These are phyloP conservation scores for Philereme transversata DNA, from an alignment of 2,888 invertebrate species.

Conservation along the genomic window DNA sequence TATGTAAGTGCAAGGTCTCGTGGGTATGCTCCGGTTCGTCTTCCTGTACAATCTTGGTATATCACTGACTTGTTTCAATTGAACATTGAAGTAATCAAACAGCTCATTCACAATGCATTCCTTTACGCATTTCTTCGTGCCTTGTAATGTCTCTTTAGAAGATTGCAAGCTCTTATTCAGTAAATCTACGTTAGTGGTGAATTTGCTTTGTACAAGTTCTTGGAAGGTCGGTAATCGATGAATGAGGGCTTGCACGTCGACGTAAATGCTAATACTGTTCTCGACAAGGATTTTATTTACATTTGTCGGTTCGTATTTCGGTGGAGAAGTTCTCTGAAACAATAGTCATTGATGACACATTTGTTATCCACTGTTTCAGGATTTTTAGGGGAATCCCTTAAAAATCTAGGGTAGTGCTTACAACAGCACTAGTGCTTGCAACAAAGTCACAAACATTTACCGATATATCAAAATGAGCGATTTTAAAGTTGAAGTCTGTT, in stretches of 20 bases:
- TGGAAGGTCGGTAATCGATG: conserved; percentile 62
- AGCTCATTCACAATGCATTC: conserved; percentile 73
- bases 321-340: conserved; percentile 61
- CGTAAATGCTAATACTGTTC: conserved; percentile 68
- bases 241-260: conserved; percentile 61
- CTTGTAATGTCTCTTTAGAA: conserved; percentile 56
- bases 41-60: conserved; percentile 96
- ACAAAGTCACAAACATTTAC: too few relatives aligned
- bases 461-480: too few relatives aligned
- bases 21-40: conserved; percentile 94
- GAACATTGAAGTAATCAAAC: conserved; percentile 76
- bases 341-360: conserved; percentile 10
- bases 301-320: conserved; percentile 57
- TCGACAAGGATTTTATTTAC: conserved; percentile 67
- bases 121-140: conserved; percentile 59
- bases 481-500: too few relatives aligned
- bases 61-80: conserved; percentile 93
- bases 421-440: too few relatives aligned
- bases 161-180: conserved; percentile 58
- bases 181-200: conserved; percentile 55
- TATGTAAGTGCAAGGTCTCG: conserved; percentile 92
- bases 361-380: neutral
- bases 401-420: too few relatives aligned
- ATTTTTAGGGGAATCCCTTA: conserved; percentile 14
- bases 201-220: conserved; percentile 56